Evolutionary conservation across 2,888 invertebrate species (phyloP).

Genomic region (Melangyna quadrimaculata): DNA sequence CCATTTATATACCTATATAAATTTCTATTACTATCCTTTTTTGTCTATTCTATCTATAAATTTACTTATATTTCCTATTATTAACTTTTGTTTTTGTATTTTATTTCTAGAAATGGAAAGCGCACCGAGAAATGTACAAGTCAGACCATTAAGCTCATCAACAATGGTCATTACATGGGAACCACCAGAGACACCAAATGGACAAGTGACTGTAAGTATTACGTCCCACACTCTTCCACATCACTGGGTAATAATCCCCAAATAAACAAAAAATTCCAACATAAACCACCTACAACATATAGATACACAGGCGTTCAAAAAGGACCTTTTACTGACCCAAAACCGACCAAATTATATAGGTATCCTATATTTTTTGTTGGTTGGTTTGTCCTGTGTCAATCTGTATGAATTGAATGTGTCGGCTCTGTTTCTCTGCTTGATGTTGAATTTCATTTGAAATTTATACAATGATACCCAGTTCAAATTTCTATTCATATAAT

Average conservation of each 20-base stretch:
- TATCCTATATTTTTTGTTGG: not conserved
- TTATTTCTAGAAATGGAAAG: conserved; percentile 92
- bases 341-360: not conserved
- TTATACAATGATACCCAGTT: conserved; percentile 62
- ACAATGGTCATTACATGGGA: conserved; percentile 99
- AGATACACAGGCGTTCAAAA: not conserved
- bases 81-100: conserved; percentile 2
- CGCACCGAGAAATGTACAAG: conserved; percentile 96
- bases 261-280: conserved; percentile 2
- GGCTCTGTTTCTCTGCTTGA: not conserved
- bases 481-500: conserved; percentile 68
- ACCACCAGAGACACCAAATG: conserved; percentile 98
- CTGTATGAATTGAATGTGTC: not conserved
- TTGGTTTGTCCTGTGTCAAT: conserved; percentile 47
- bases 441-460: conserved; percentile 51
- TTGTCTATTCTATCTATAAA: not conserved
- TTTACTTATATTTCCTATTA: not conserved
- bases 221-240: conserved; percentile 38
- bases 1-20: not conserved
- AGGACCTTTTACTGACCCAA: not conserved
- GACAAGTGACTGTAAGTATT: conserved; percentile 94
- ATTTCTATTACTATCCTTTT: no score
- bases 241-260: not conserved
- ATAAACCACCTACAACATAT: not conserved
- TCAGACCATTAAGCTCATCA: conserved; percentile 95